Conservation (phyloP, 2,113 vertebrate species). For the Ctenodactylus gundi region DNA sequence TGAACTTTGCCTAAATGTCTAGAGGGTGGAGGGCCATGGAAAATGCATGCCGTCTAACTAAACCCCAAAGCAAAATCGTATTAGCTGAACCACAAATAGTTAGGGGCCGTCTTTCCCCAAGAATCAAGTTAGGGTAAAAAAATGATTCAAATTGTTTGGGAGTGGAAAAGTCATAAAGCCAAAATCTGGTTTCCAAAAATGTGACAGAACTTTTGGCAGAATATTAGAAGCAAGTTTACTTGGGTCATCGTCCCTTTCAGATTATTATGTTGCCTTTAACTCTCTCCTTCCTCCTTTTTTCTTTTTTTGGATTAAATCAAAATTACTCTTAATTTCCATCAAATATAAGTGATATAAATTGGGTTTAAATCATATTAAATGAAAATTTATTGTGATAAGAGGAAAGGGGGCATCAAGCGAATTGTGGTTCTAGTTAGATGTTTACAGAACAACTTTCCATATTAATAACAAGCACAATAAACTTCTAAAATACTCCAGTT, state of each 20-base stretch:
- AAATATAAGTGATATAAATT: slow-evolving; percentile 21
- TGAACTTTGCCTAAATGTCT: slow-evolving; percentile 28
- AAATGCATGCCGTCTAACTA: background rate
- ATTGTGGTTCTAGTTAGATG: too few relatives aligned
- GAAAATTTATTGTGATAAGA: slow-evolving; percentile 18
- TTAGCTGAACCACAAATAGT: background rate
- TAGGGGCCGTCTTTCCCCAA: background rate
- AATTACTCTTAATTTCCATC: background rate
- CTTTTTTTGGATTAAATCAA: slow-evolving; percentile 44
- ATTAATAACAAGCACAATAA: background rate
- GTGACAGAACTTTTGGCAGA: background rate
- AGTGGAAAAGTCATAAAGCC: slow-evolving; percentile 17
- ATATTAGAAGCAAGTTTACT: slow-evolving; percentile 15
- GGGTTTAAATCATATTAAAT: background rate
- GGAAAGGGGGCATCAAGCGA: background rate
- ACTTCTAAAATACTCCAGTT: slow-evolving; percentile 27
- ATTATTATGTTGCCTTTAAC: background rate
- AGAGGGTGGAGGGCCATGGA: slow-evolving; percentile 11
- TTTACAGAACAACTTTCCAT: slow-evolving; percentile 28
- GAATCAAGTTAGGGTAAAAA: background rate
- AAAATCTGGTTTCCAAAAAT: slow-evolving; percentile 37
- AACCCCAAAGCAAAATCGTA: slow-evolving; percentile 9
- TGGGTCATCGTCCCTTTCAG: background rate
- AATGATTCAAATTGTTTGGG: background rate
- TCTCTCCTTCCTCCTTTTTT: background rate